These are phyloP conservation scores for Agapornis roseicollis DNA, from an alignment of 2,113 vertebrate genomes.

Conservation along the genomic window DNA sequence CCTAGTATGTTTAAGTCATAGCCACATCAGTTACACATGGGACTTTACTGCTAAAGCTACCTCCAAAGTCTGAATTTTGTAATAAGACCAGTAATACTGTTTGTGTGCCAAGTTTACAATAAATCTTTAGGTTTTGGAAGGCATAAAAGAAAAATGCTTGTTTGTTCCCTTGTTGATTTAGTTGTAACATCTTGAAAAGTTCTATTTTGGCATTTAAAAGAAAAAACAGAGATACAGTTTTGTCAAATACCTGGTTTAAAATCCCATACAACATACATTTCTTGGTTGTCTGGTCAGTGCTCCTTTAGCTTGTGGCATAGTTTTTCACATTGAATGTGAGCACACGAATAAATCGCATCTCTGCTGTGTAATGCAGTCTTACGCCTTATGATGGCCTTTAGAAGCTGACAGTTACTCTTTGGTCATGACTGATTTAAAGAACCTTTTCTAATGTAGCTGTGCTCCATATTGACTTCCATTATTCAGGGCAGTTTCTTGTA, in stretches of 20 bases:
- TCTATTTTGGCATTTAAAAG: background rate
- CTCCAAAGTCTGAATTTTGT: background rate
- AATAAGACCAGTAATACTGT: background rate
- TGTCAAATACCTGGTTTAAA: background rate
- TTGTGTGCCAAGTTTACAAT: background rate
- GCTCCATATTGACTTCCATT: fast-evolving
- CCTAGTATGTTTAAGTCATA: background rate
- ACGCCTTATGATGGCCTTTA: background rate
- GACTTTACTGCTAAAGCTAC: background rate
- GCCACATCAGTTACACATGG: fast-evolving
- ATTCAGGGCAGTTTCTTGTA: background rate
- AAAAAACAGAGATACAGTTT: background rate
- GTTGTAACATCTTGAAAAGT: background rate
- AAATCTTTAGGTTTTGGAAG: background rate
- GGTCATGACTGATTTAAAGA: background rate
- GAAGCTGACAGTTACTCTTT: background rate
- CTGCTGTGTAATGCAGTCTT: background rate
- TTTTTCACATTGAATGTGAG: background rate
- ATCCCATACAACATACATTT: fast-evolving
- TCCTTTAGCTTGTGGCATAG: background rate
- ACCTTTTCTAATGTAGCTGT: background rate
- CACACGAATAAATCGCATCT: background rate
- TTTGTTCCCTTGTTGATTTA: background rate
- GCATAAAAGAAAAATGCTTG: background rate
- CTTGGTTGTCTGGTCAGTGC: background rate